These are phyloP conservation scores for Cirrhinus molitorella DNA, from an alignment of 2,797 vertebrate genomes.

Conservation along the genomic window DNA sequence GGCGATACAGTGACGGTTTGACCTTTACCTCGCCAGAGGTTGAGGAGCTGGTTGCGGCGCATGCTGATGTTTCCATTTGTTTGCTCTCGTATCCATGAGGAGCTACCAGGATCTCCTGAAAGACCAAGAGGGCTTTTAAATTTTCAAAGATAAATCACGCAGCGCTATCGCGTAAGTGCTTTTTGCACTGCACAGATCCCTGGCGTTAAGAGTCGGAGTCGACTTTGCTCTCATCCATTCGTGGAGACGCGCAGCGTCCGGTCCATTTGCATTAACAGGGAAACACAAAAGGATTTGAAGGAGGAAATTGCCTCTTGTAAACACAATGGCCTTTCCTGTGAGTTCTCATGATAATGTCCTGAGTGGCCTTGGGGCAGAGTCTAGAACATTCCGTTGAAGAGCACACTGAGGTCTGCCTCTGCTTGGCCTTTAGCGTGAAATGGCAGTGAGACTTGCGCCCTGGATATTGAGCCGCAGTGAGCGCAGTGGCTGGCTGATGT, in stretches of 20 bases:
- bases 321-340: slow-evolving; percentile 64
- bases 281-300: slow-evolving; percentile 63
- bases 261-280: slow-evolving; percentile 61
- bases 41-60: slow-evolving; percentile 40
- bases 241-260: slow-evolving; percentile 33
- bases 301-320: slow-evolving; percentile 65
- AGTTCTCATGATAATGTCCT: slow-evolving; percentile 64
- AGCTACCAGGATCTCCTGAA: slow-evolving; percentile 38
- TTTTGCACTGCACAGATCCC: neutral
- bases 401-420: slow-evolving; percentile 48
- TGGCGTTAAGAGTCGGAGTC: slow-evolving; percentile 42
- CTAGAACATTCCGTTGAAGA: slow-evolving; percentile 62
- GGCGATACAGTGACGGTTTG: slow-evolving; percentile 57
- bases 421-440: slow-evolving; percentile 61
- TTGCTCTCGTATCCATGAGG: slow-evolving; percentile 52
- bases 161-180: slow-evolving; percentile 4
- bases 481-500: slow-evolving; percentile 34
- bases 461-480: slow-evolving; percentile 65
- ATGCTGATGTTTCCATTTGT: slow-evolving; percentile 57
- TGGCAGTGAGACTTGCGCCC: slow-evolving; percentile 56
- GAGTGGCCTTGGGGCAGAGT: slow-evolving; percentile 61
- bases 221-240: slow-evolving; percentile 44
- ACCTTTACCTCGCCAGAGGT: slow-evolving; percentile 58
- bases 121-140: slow-evolving; percentile 44
- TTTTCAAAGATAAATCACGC: slow-evolving; percentile 42